phyloP scores from a whole-genome alignment of 2,888 invertebrate genomes.

The Pseudoips prasinana region DNA sequence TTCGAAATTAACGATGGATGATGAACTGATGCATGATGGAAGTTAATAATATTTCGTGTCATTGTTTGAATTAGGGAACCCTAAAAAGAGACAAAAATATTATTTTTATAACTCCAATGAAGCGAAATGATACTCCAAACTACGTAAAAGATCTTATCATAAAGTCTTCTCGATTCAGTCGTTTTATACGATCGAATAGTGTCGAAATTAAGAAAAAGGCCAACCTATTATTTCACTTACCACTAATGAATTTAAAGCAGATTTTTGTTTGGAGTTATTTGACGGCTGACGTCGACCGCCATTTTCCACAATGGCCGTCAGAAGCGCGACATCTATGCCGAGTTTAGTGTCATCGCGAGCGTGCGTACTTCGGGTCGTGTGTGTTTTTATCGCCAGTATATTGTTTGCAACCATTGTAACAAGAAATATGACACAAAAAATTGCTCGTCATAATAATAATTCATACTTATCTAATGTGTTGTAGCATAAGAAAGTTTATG shows the following conservation, averaged over 20 bases:
- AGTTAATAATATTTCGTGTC: too few species aligned
- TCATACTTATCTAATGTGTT: conserved; percentile 31
- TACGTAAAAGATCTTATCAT: conserved; percentile 1
- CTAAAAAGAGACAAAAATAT: conserved; percentile 46
- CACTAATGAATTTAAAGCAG: not conserved
- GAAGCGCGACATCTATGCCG: conserved; percentile 70
- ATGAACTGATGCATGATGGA: too few species aligned
- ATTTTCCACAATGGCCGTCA: conserved; percentile 74
- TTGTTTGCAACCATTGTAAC: conserved; percentile 74
- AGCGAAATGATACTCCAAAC: conserved; percentile 36
- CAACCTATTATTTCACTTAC: conserved; percentile 31
- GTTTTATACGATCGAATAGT: conserved; percentile 64
- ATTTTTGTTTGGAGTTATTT: conserved; percentile 42
- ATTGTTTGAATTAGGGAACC: too few species aligned
- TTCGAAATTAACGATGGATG: too few species aligned
- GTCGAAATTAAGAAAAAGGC: conserved; percentile 27
- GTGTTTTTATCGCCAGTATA: conserved; percentile 35
- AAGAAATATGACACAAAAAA: conserved; percentile 64
- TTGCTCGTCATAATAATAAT: conserved; percentile 40
- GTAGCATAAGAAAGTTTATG: conserved; percentile 34
- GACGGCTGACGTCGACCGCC: conserved; percentile 66
- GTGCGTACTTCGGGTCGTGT: conserved; percentile 54
- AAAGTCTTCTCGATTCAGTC: conserved; percentile 51
- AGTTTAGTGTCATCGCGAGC: conserved; percentile 75
- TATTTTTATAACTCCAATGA: conserved; percentile 42